Evolutionary conservation across 1,140 invertebrate species (phyloP).

Genomic region (Sycophila sp.): DNA sequence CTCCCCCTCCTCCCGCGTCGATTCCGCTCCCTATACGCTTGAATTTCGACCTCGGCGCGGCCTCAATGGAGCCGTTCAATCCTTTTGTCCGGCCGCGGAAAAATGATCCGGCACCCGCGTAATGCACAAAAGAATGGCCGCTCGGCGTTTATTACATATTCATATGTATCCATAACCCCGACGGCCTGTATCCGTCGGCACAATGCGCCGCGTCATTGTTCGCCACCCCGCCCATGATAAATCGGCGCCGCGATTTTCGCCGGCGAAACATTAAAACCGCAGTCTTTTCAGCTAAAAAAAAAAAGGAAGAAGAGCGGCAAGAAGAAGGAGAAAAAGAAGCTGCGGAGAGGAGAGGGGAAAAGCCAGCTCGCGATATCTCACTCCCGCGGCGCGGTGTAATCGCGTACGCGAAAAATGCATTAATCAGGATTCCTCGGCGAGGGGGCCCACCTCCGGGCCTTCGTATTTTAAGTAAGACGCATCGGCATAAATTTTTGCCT

Average conservation of each 20-base stretch:
- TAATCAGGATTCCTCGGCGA: constrained; percentile 23
- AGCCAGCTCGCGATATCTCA: background rate
- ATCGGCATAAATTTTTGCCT: constrained; percentile 3
- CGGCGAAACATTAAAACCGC: too few species aligned
- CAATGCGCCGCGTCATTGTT: background rate
- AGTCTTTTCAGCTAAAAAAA: too few species aligned
- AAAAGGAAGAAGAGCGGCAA: background rate
- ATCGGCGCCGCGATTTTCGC: constrained; percentile 1
- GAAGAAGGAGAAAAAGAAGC: background rate
- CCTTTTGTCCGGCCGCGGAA: background rate
- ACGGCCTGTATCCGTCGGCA: too few species aligned
- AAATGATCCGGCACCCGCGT: constrained; percentile 11
- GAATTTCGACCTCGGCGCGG: background rate
- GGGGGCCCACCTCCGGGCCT: background rate
- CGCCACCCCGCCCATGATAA: background rate
- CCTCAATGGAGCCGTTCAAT: background rate
- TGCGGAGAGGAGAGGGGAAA: background rate
- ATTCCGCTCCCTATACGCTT: too few species aligned
- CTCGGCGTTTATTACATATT: background rate
- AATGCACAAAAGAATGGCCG: background rate
- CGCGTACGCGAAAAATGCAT: constrained; percentile 31
- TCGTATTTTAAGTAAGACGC: constrained; percentile 23
- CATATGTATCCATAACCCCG: too few species aligned
- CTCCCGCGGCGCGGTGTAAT: background rate
- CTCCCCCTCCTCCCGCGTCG: background rate